Conservation (phyloP, 2,113 vertebrate genomes). For the Azemiops feae region DNA sequence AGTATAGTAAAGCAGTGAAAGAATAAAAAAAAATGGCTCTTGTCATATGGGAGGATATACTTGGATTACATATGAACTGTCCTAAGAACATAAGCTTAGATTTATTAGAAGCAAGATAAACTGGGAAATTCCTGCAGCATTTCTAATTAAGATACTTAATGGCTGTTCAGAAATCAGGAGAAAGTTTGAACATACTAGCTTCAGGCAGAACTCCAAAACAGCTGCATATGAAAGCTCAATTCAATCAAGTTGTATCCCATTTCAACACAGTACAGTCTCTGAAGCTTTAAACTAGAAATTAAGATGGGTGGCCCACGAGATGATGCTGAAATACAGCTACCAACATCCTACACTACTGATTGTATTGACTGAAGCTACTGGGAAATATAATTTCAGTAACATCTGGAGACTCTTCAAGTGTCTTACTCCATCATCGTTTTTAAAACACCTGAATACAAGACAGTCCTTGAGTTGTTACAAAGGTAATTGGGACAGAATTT, state of each 20-base stretch:
- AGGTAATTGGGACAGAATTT: not conserved
- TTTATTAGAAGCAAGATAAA: constrained; percentile 25
- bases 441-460: not conserved
- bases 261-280: not conserved
- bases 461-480: not conserved
- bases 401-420: not conserved
- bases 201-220: not conserved
- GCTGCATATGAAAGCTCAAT: not conserved
- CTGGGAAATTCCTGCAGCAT: constrained; percentile 17
- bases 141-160: constrained; percentile 19
- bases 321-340: not conserved
- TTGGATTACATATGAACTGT: constrained; percentile 30
- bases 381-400: not conserved
- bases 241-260: not conserved
- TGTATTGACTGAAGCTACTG: not conserved
- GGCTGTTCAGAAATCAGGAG: not conserved
- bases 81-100: constrained; percentile 1
- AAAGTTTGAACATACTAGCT: not conserved
- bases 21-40: constrained; percentile 34
- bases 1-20: constrained; percentile 20
- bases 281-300: not conserved
- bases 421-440: not conserved
- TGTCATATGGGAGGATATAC: constrained; percentile 36
- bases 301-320: not conserved
- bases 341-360: not conserved